Conservation (phyloP, 2,888 invertebrate genomes). For the Serripes groenlandicus region DNA sequence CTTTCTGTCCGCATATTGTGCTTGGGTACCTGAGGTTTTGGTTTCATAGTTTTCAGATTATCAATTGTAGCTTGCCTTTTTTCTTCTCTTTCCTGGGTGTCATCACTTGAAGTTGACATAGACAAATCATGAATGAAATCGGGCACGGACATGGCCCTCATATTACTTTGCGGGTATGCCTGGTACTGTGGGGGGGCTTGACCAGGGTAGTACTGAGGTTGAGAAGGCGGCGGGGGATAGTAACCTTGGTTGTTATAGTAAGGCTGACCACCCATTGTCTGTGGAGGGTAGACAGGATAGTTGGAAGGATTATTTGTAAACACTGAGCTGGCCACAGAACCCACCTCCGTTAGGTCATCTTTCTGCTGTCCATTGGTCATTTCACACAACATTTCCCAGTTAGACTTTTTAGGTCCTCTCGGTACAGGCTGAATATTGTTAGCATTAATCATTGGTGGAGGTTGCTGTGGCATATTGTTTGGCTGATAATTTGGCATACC, state of each 20-base stretch:
- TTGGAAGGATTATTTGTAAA: constrained; percentile 70
- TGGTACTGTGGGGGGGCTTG: background rate
- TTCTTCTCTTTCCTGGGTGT: constrained; percentile 13
- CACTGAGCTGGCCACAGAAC: constrained; percentile 78
- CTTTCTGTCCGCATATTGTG: constrained; percentile 41
- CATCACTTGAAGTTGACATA: constrained; percentile 7
- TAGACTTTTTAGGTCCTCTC: constrained; percentile 71
- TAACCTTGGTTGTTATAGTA: constrained; percentile 5
- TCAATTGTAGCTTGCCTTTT: constrained; percentile 17
- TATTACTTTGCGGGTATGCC: background rate
- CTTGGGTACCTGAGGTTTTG: background rate
- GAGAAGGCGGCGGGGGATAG: constrained; percentile 1
- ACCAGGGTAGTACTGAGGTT: constrained; percentile 16
- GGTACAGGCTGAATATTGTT: constrained; percentile 36
- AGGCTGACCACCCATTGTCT: background rate
- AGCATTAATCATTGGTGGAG: constrained; percentile 17
- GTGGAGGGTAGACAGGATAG: constrained; percentile 36
- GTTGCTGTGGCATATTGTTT: constrained; percentile 39
- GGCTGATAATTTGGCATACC: constrained; percentile 35
- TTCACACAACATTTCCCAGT: constrained; percentile 80
- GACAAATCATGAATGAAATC: constrained; percentile 18
- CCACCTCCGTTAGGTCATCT: constrained; percentile 72
- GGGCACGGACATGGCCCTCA: constrained; percentile 9
- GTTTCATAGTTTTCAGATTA: background rate
- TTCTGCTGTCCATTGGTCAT: constrained; percentile 74